phyloP scores from a whole-genome alignment of 2,113 vertebrate species.

The Phoxinus phoxinus region DNA sequence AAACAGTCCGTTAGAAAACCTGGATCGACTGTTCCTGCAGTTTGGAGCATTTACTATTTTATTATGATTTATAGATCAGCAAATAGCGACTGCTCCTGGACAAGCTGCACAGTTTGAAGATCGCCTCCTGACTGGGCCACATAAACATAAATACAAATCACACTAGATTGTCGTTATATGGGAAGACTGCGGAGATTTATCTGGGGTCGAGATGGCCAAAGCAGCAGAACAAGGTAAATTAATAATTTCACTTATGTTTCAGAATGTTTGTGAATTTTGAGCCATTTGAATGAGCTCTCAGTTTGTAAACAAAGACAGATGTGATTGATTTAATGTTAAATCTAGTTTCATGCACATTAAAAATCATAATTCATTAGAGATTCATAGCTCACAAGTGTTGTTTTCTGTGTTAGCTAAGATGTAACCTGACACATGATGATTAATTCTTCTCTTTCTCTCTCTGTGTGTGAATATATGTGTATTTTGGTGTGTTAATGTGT shows the following conservation, averaged over 20 bases:
- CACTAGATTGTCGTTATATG: neutral
- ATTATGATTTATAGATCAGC: conserved; percentile 9
- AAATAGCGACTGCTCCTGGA: neutral
- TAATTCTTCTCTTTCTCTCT: neutral
- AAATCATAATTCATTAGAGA: neutral
- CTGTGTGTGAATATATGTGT: conserved; percentile 11
- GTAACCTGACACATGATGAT: neutral
- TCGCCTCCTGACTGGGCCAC: neutral
- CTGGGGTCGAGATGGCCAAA: conserved; percentile 2
- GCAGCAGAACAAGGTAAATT: conserved; percentile 28
- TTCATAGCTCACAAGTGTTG: neutral
- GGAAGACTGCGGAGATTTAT: neutral
- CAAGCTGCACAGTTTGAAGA: conserved; percentile 5
- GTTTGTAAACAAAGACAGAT: neutral
- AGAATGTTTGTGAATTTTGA: conserved; percentile 1
- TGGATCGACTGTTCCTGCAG: neutral
- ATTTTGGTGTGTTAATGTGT: neutral
- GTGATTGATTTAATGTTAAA: neutral
- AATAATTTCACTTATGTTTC: neutral
- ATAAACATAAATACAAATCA: neutral
- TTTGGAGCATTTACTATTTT: neutral
- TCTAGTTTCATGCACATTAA: neutral
- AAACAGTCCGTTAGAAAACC: conserved; percentile 67
- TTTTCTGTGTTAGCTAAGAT: neutral
- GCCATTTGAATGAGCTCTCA: neutral